Percentiles rank a stretch among this genome's conserved stretches.
Evolutionary conservation across 2,797 vertebrate species (phyloP).

Genomic region (Lutjanus campechanus): DNA sequence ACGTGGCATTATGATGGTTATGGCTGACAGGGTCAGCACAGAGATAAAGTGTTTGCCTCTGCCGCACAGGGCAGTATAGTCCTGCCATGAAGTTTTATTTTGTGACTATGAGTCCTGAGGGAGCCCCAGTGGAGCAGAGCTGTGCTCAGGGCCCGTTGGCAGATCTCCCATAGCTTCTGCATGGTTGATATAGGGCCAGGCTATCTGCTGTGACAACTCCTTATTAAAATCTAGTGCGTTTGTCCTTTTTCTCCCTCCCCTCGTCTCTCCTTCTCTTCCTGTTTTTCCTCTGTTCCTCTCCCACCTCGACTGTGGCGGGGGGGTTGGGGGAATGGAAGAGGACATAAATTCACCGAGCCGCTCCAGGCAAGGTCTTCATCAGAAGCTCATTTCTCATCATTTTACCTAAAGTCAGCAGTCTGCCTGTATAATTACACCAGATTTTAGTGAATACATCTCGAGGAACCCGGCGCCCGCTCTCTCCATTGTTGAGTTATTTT

Average conservation of each 20-base stretch:
- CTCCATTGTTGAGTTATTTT: conserved; percentile 59
- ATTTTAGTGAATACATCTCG: conserved; percentile 67
- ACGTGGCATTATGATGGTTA: conserved; percentile 18
- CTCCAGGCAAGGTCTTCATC: conserved; percentile 86
- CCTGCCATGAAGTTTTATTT: conserved; percentile 55
- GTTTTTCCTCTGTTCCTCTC: conserved; percentile 35
- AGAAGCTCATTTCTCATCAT: conserved; percentile 82
- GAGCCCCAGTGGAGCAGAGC: conserved; percentile 62
- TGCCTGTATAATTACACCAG: conserved; percentile 78
- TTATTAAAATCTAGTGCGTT: conserved; percentile 83
- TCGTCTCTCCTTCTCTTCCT: conserved; percentile 55
- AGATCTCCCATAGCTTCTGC: conserved; percentile 73
- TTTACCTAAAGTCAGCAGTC: conserved; percentile 84
- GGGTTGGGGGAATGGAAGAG: conserved; percentile 53
- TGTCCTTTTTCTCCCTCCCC: conserved; percentile 70
- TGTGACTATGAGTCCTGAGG: conserved; percentile 50
- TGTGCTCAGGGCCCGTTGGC: conserved; percentile 73
- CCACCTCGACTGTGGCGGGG: conserved; percentile 41
- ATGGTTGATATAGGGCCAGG: conserved; percentile 74
- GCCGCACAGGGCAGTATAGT: conserved; percentile 27
- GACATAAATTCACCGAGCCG: conserved; percentile 80
- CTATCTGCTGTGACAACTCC: conserved; percentile 82
- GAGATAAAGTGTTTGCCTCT: conserved; percentile 39
- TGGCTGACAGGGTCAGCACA: conserved; percentile 26
- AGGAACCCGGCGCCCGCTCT: conserved; percentile 20